Evolutionary conservation across 2,113 vertebrate species (phyloP), one percentile per base, ranked within the genome.

Genomic region (Taxidea taxus): DNA sequence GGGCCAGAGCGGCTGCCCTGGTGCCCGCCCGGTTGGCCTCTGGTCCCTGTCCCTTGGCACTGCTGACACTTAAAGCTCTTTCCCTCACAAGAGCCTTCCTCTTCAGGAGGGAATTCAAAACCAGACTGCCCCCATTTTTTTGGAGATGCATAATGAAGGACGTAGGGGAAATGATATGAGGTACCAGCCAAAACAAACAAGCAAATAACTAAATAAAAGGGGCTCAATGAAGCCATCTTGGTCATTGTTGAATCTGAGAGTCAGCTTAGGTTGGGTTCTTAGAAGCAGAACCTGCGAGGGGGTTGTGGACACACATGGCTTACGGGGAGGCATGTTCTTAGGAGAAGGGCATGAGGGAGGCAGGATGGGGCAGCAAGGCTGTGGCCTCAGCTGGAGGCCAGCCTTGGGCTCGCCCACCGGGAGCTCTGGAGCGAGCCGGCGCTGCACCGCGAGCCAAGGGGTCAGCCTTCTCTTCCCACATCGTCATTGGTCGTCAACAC

Each of bases 31-130:
- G 7, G 20, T 68, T 95, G 88, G 95, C 86, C 91, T 85, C 47
- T 93, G 91, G 58, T 87, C 85, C 81, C 86, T 82, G 83, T 77
- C 85, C 78, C 54, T 80, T 86, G 89, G 91, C 93, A 70, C 15
- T 7, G 77, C 39, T 74, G 15, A 72, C 42, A 78, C 47, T 44
- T 60, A 21, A 18, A 78, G 80, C 85, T 74, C 78, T 72, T 91
- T 82, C 29, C 66, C 72, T 39, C 29, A 51, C 16, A n/a, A 82
- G 47, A 49, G 81, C 78, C 82, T 92, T 82, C 15, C 27, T 58
- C 83, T 37, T 84, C 23, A 51, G 85, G 68, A 88, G 62, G 23
- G 95, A 94, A 91, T 37, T 72, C 58, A 58, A 58, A 95, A 85
- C 86, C 70, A 75, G 64, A 12, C 70, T 29, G 83, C 83, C 62